Evolutionary conservation across 2,888 invertebrate genomes (phyloP).

Genomic region (Cybosia mesomella): DNA sequence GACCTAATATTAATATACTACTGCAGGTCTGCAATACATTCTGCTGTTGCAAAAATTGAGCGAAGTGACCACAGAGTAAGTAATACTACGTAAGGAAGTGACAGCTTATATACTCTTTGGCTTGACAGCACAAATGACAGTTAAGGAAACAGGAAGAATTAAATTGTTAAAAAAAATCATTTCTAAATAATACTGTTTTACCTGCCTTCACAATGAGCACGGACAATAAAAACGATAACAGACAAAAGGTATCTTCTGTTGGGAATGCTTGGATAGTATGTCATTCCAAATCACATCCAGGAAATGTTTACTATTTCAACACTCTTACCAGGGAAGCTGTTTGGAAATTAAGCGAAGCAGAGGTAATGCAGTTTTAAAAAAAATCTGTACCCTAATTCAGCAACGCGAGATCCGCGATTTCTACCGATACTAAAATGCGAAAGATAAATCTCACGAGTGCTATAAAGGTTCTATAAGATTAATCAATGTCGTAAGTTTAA

Average conservation of each 20-base stretch:
- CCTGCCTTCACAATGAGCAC: conserved; percentile 27
- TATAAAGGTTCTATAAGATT: no score
- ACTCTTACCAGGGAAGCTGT: conserved; percentile 69
- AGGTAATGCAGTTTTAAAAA: conserved; percentile 52
- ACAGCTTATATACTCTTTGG: no score
- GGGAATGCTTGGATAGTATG: conserved; percentile 69
- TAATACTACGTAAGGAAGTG: no score
- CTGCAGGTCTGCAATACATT: no score
- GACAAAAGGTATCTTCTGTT: conserved; percentile 47
- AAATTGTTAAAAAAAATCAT: background rate
- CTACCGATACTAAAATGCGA: no score
- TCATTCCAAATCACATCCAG: conserved; percentile 68
- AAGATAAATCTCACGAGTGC: no score
- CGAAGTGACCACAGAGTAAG: no score
- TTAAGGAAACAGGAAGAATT: background rate
- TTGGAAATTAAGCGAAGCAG: conserved; percentile 71
- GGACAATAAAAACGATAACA: conserved; percentile 21
- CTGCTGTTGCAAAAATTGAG: no score
- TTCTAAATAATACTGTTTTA: background rate
- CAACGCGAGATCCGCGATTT: background rate
- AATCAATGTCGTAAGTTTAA: no score
- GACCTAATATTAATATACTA: no score
- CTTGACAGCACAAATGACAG: background rate
- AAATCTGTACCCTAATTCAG: background rate
- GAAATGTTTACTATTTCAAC: conserved; percentile 73